Evolutionary conservation across 2,888 invertebrate species (phyloP).

Genomic region (Syrphus vitripennis): DNA sequence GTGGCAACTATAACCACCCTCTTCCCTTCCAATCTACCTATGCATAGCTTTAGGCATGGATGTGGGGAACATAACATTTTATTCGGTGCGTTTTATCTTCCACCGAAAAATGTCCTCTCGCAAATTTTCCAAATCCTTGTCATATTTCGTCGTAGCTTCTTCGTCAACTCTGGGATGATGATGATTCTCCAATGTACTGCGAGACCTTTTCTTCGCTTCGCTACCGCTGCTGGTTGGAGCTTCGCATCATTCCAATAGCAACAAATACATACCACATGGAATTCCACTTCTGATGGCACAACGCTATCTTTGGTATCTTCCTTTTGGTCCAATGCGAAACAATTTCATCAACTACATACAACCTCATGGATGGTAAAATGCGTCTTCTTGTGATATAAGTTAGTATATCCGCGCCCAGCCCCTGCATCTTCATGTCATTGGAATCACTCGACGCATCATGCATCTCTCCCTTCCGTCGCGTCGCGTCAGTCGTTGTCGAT

Average conservation of each 20-base stretch:
- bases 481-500: too few species aligned
- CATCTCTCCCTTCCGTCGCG: neutral
- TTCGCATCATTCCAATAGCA: constrained; percentile 44
- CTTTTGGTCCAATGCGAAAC: constrained; percentile 52
- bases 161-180: constrained; percentile 14
- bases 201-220: neutral
- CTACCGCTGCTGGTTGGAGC: neutral
- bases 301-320: constrained; percentile 61
- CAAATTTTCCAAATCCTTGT: constrained; percentile 70
- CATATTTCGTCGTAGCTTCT: constrained; percentile 65
- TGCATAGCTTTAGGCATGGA: too few species aligned
- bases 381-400: constrained; percentile 35
- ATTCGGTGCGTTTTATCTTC: constrained; percentile 58
- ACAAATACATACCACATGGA: constrained; percentile 49
- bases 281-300: constrained; percentile 62
- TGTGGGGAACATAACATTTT: too few species aligned
- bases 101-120: constrained; percentile 67
- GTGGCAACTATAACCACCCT: neutral
- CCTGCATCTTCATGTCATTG: neutral
- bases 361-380: neutral
- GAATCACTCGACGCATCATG: neutral
- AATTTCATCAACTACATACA: constrained; percentile 69
- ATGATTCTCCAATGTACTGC: neutral
- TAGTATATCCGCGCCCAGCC: neutral
- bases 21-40: constrained; percentile 24